Evolutionary conservation across 2,113 vertebrate species (phyloP).

Genomic region (Pedionomus torquatus): DNA sequence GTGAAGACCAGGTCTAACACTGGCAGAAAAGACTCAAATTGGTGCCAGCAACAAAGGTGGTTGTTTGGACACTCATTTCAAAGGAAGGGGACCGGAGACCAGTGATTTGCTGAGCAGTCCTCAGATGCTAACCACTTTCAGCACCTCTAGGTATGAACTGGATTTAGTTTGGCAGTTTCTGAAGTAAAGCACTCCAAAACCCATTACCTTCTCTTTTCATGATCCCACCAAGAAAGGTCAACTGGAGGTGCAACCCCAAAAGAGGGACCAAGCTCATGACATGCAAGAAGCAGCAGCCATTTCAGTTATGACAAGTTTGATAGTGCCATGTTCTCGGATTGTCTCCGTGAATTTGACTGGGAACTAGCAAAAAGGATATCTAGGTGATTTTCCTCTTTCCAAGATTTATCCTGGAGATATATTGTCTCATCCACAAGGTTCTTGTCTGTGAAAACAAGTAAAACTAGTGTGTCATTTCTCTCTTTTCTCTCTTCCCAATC

Average conservation of each 20-base stretch:
- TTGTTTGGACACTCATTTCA: neutral
- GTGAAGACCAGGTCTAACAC: neutral
- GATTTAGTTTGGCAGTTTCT: neutral
- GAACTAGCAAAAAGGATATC: neutral
- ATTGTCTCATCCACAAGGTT: neutral
- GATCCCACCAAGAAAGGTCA: neutral
- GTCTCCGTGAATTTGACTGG: neutral
- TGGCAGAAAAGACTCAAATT: neutral
- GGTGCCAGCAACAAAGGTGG: neutral
- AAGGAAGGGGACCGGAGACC: neutral
- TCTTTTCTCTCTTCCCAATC: neutral
- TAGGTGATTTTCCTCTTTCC: neutral
- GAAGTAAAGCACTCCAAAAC: neutral
- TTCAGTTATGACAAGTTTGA: neutral
- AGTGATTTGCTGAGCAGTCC: neutral
- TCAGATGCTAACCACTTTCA: slow-evolving; percentile 8
- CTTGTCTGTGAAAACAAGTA: neutral
- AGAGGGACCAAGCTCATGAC: neutral
- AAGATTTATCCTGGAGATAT: neutral
- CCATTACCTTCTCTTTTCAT: neutral
- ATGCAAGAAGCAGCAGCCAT: neutral
- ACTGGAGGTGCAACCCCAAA: neutral
- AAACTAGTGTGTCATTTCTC: neutral
- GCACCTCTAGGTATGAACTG: neutral
- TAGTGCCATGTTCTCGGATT: neutral